Conservation (phyloP, 2,113 vertebrate genomes). For the Oostethus manadensis region DNA sequence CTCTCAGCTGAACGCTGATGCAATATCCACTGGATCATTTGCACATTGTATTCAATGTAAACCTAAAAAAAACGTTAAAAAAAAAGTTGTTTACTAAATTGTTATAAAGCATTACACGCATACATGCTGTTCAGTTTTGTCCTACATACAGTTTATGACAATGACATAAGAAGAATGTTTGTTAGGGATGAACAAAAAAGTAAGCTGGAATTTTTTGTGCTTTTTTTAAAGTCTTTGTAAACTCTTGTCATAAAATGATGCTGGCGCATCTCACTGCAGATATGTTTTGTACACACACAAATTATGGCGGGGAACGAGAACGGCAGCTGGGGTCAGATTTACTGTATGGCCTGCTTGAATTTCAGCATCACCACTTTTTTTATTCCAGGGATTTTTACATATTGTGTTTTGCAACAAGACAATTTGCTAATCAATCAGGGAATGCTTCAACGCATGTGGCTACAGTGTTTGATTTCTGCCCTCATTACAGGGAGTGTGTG, state of each 20-base stretch:
- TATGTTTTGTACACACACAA: slow-evolving; percentile 21
- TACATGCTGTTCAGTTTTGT: too few relatives aligned
- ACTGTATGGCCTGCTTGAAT: background rate
- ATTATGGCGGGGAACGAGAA: slow-evolving; percentile 28
- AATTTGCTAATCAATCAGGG: slow-evolving; percentile 62
- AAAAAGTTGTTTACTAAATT: too few relatives aligned
- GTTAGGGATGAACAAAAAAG: too few relatives aligned
- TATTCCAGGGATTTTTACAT: slow-evolving; percentile 41
- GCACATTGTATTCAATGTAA: background rate
- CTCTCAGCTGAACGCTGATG: background rate
- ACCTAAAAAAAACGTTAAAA: too few relatives aligned
- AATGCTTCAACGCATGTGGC: slow-evolving; percentile 41
- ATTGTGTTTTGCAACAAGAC: slow-evolving; percentile 33
- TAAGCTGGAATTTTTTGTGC: too few relatives aligned
- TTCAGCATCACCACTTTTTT: background rate
- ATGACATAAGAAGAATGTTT: too few relatives aligned
- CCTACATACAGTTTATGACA: too few relatives aligned
- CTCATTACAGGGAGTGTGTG: slow-evolving; percentile 45
- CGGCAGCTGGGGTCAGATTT: slow-evolving; percentile 1
- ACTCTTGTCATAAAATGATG: too few relatives aligned
- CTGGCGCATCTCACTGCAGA: too few relatives aligned
- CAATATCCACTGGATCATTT: background rate
- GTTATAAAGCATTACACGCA: too few relatives aligned
- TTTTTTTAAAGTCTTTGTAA: too few relatives aligned
- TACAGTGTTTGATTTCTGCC: slow-evolving; percentile 33